Evolutionary conservation across 2,113 vertebrate genomes (phyloP), one percentile per base, ranked within the genome.

Genomic region (Catharus minimus): DNA sequence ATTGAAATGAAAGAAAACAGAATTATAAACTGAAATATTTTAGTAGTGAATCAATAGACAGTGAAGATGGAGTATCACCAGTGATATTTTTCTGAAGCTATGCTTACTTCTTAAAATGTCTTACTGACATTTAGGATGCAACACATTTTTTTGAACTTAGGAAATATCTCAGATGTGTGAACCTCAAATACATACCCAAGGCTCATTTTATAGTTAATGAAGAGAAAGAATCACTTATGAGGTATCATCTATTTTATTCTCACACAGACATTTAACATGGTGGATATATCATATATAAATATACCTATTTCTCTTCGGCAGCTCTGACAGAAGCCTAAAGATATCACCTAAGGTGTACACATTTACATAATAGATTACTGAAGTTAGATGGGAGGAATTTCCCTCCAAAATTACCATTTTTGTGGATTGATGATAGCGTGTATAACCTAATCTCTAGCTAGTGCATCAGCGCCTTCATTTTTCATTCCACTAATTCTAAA

Each of bases 91-190:
- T 83, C 32, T n/a, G 46, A 77, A 52, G 27, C 5, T 30, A 66
- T 75, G 53, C 1, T 90, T 62, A 82, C 87, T 89, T 80, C 36
- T 92, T 72, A n/a, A 90, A 91, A 94, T 89, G 15, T 80, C 82
- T 94, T 66, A 62, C 53, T 93, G 94, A 92, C 86, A 94, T 94
- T 95, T 92, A 87, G 38, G 41, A 61, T 68, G 44, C 19, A 72
- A 81, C 36, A 69, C 4, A 47, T 78, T 62, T 94, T 84, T 83
- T 79, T 55, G 2, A 78, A 68, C 33, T 79, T 82, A 11, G 5
- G 53, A 89, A 84, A 41, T 41, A 91, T 14, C 32, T 82, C 19
- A 72, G 62, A 82, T 78, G 22, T 57, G 62, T 71, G 49, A 49
- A 64, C 11, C 53, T 75, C 49, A 75, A 67, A 91, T 33, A 67